phyloP scores from a whole-genome alignment of 2,113 vertebrate species.

The Colaptes auratus region DNA sequence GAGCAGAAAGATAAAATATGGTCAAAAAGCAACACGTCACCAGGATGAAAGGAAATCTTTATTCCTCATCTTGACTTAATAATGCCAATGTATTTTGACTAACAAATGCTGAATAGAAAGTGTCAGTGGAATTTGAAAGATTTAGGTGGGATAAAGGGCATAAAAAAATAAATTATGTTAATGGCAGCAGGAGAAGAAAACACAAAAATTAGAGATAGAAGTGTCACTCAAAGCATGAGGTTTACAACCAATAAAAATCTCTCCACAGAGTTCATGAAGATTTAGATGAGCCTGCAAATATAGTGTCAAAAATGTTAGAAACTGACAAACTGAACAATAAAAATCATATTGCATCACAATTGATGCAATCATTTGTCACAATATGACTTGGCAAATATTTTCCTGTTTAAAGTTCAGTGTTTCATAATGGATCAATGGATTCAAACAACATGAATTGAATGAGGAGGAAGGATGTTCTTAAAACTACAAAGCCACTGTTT shows the following conservation, averaged over 20 bases:
- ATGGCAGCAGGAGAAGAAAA: background rate
- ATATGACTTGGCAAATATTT: background rate
- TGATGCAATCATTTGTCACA: background rate
- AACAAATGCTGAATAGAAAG: background rate
- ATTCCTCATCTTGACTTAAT: background rate
- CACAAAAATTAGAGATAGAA: background rate
- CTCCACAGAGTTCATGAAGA: background rate
- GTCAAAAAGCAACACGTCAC: background rate
- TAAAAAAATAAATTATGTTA: accelerated
- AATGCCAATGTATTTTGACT: background rate
- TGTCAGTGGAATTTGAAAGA: background rate
- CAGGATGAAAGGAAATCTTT: background rate
- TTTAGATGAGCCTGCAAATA: background rate
- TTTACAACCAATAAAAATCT: background rate
- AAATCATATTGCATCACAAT: slow-evolving; percentile 15
- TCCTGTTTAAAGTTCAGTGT: slow-evolving; percentile 4
- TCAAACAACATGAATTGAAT: slow-evolving; percentile 50
- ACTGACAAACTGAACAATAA: background rate
- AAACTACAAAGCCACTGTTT: slow-evolving; percentile 59
- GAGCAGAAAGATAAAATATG: background rate
- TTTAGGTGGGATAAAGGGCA: background rate
- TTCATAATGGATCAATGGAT: background rate
- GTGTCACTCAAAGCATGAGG: background rate
- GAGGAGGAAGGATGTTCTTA: slow-evolving; percentile 1
- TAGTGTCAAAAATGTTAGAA: background rate